Base-by-base conservation (phyloP, 1,140 invertebrate genomes). In the Papilio dardanus region DNA sequence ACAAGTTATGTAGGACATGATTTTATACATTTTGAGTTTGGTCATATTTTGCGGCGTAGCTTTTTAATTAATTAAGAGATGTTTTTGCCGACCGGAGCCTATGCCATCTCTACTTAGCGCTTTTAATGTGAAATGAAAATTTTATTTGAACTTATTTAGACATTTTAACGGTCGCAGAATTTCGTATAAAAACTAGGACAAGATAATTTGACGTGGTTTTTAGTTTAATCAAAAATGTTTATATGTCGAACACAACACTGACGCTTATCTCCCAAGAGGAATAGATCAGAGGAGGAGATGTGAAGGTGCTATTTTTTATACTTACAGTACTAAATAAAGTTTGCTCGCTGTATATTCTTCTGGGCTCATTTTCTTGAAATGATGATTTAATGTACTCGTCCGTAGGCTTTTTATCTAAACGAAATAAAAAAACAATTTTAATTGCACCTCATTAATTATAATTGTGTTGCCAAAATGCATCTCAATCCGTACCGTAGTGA, bases 351-450 rank as follows among this genome's bases (percentile, higher is more conserved):
- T 79, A 88, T 68, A 84, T 78, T 40, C 85, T 81, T 21, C 77
- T 77, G 24, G 79, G 66, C n/a, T 86, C 84, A 30, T 73, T 74
- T 16, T 84, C 83, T 16, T 76, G 62, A 8, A 79, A 76, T 4
- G 79, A 79, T 0, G 81, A 71, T 54, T 85, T 84, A 28, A 31
- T 80, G 28, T 81, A 88, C 2, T 87, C 86, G 16, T 80, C 80
- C 46, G 87, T 65, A 16, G 84, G 79, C 71, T 88, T 89, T 76
- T 89, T 88, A 67, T 90, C 87, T 89, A 79, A 5, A 83, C 84
- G n/a, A n/a, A n/a, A n/a, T n/a, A n/a, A n/a, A n/a, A n/a, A n/a
- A n/a, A n/a, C n/a, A n/a, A n/a, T n/a, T n/a, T n/a, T n/a, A n/a
- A n/a, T n/a, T n/a, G n/a, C n/a, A n/a, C n/a, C n/a, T n/a, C n/a